These are phyloP conservation scores for Megastigmus dorsalis DNA, from an alignment of 2,888 invertebrate genomes.

Conservation along the genomic window DNA sequence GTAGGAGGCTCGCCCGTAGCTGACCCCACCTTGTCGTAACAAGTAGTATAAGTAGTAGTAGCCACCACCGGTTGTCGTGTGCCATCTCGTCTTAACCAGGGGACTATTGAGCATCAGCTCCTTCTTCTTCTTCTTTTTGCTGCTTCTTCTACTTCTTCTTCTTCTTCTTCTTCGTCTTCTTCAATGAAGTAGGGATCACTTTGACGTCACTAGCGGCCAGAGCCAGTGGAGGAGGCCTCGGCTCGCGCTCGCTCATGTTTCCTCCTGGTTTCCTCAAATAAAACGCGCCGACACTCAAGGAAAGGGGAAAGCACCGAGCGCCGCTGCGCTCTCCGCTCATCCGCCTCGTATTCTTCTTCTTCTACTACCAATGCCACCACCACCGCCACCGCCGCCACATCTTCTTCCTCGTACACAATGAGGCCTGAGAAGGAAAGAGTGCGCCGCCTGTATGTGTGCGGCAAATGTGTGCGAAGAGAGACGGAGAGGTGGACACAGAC, in stretches of 20 bases:
- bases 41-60: no score
- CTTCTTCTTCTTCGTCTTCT: no score
- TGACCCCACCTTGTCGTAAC: conserved; percentile 15
- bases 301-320: conserved; percentile 29
- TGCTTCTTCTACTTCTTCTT: no score
- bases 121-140: no score
- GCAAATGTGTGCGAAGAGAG: not conserved
- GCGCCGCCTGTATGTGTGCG: no score
- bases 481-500: not conserved
- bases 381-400: not conserved
- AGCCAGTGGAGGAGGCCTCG: no score
- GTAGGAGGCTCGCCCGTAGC: not conserved
- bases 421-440: not conserved
- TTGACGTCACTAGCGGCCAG: conserved; percentile 26
- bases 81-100: no score
- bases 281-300: not conserved
- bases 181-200: no score
- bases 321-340: conserved; percentile 1
- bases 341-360: not conserved
- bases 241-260: no score
- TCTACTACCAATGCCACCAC: no score
- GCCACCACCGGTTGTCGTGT: conserved; percentile 2
- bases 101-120: no score
- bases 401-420: not conserved
- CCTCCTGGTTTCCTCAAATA: not conserved